phyloP scores from a whole-genome alignment of 1,140 invertebrate genomes.

The Dermatophagoides farinae region DNA sequence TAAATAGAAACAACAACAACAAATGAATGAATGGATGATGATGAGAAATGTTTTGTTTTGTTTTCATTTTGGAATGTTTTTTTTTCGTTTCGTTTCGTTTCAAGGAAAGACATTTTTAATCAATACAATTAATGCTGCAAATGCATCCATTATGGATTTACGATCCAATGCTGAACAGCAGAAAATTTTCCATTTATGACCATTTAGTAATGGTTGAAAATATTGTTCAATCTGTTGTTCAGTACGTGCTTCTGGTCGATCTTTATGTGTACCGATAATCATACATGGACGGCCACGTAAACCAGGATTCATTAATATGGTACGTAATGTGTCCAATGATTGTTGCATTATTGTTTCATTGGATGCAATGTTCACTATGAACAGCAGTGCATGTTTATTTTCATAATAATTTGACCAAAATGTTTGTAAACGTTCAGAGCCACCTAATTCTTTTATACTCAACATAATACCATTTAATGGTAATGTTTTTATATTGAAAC shows the following conservation, averaged over 20 bases:
- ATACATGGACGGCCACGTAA: constrained; percentile 20
- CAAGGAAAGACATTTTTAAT: background rate
- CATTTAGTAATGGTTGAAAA: constrained; percentile 4
- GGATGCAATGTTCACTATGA: constrained; percentile 17
- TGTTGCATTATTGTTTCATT: constrained; percentile 13
- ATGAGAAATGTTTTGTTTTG: too few species aligned
- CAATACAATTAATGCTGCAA: constrained; percentile 8
- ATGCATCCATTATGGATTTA: background rate
- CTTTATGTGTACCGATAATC: constrained; percentile 16
- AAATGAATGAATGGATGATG: background rate
- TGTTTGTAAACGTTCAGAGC: constrained; percentile 15
- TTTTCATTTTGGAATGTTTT: background rate
- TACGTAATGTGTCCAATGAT: constrained; percentile 16
- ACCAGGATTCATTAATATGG: constrained; percentile 8
- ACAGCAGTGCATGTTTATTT: constrained; percentile 19
- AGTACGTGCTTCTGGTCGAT: constrained; percentile 4
- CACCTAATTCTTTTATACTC: constrained; percentile 27
- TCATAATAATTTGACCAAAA: constrained; percentile 21
- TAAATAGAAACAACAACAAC: background rate
- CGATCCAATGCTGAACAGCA: constrained; percentile 7
- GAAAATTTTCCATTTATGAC: constrained; percentile 3
- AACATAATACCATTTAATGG: constrained; percentile 23
- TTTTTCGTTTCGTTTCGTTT: background rate
- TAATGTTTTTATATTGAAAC: constrained; percentile 23
- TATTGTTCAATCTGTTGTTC: constrained; percentile 5